These are phyloP conservation scores for Apodemia hepburni DNA, from an alignment of 2,888 invertebrate genomes.

Conservation along the genomic window DNA sequence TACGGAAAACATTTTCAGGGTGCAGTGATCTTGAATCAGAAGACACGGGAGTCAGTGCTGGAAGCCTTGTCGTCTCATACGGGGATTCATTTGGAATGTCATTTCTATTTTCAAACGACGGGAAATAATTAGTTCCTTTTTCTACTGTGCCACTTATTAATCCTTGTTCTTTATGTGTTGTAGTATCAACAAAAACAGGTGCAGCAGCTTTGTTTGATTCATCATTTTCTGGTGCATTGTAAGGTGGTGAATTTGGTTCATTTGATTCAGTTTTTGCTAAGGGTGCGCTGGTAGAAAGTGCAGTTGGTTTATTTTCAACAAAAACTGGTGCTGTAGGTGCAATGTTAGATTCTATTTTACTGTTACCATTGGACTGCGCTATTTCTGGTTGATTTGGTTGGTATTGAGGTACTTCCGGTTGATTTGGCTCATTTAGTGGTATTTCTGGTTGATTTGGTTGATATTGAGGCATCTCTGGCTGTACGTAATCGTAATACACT, in stretches of 20 bases:
- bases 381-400: background rate
- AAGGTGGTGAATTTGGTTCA: background rate
- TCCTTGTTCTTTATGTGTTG: slow-evolving; percentile 3
- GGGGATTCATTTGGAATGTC: background rate
- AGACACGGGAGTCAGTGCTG: background rate
- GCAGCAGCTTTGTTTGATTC: background rate
- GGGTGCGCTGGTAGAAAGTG: background rate
- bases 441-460: background rate
- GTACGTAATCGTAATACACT: background rate
- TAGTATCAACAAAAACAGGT: background rate
- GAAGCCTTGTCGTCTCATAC: background rate
- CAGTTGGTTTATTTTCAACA: slow-evolving; percentile 7
- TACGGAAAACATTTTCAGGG: slow-evolving; percentile 3
- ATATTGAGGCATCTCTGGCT: background rate
- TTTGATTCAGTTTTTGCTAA: background rate
- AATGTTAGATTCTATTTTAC: background rate
- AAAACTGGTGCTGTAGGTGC: slow-evolving; percentile 11
- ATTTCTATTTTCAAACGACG: slow-evolving; percentile 5
- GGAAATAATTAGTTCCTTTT: slow-evolving; percentile 7
- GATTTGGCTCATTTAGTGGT: background rate
- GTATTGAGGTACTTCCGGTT: background rate
- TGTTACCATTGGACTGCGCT: background rate
- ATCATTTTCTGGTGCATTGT: background rate
- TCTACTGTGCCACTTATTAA: slow-evolving; percentile 11
- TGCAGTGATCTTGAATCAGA: slow-evolving; percentile 2